Evolutionary conservation across 92 coral and sea anemone genomes (phyloP), one percentile per base, ranked within the genome.

Genomic region (Zoanthus sansibaricus): DNA sequence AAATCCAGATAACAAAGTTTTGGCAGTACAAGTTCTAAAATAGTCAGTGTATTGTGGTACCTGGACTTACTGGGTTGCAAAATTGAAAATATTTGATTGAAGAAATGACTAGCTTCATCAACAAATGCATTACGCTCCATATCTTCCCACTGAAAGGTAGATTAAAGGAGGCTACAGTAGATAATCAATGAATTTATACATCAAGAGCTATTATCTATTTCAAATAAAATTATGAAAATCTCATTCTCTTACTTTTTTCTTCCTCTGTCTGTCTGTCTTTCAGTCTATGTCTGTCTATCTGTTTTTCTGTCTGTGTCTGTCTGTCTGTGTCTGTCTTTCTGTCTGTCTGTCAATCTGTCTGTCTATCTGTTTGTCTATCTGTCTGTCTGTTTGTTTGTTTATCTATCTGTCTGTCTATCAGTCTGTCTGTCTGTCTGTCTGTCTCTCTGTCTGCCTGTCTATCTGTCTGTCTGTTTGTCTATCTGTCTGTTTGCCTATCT

Each of bases 111-210:
- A 61, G 96, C 97, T 52, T 93, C 91, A 80, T 93, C 95, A 30
- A 96, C 95, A 70, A 94, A 11, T 83, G 98, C 86, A 77, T 89
- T 90, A 9, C 89, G 91, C 17, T 94, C 94, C 46, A 93, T 56
- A 77, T 97, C 99, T 59, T 97, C 98, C 95, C 98, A 95, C 99
- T 97, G 48, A 21, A 30, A 78, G 37, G n/a, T 20, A 90, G 25
- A 56, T 16, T 55, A 79, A 6, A n/a, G 21, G 20, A 15, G 25
- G 25, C 47, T 37, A 37, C 42, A 37, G 2, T 37, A 37, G 10
- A 48, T 49, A 14, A 45, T 79, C 7, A 58, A 1, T 37, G 6
- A 59, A 17, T 62, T 17, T 62, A 18, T 17, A 16, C 1, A 17
- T 9, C 32, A 5, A 62, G 2, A 17, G 20, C 4, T 6, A 62